These are phyloP conservation scores for Drosophila rellima DNA, from an alignment of 2,888 invertebrate species.

Conservation along the genomic window DNA sequence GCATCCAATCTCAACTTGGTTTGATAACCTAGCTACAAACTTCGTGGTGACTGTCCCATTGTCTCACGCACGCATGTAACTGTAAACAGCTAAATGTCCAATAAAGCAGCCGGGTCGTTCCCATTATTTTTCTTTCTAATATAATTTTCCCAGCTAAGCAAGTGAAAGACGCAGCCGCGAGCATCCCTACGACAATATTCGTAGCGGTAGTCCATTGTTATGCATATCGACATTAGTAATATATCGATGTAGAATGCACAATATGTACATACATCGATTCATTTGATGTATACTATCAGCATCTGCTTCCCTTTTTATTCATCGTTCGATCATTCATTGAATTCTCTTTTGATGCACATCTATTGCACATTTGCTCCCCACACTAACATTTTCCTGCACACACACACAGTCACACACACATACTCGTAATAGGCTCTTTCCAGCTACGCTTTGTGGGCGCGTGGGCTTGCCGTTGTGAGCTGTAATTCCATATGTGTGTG, in stretches of 20 bases:
- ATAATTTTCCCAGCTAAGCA: conserved; percentile 33
- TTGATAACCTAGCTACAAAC: conserved; percentile 10
- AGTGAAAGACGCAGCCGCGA: conserved; percentile 3
- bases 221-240: conserved; percentile 42
- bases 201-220: conserved; percentile 55
- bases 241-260: conserved; percentile 10
- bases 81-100: conserved; percentile 77
- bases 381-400: conserved; percentile 2
- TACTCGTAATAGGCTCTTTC: conserved; percentile 10
- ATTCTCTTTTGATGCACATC: neutral
- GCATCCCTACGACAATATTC: conserved; percentile 19
- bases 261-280: neutral
- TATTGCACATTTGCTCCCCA: no score
- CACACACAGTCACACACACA: neutral
- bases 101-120: conserved; percentile 62
- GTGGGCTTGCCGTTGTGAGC: conserved; percentile 48
- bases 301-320: conserved; percentile 55
- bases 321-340: conserved; percentile 35
- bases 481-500: conserved; percentile 24
- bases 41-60: conserved; percentile 51
- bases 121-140: conserved; percentile 39
- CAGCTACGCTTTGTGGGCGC: conserved; percentile 49
- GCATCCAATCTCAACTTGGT: conserved; percentile 40
- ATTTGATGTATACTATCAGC: neutral
- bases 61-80: conserved; percentile 77